Conservation (phyloP, 2,113 vertebrate species). For the Nanorana parkeri region DNA sequence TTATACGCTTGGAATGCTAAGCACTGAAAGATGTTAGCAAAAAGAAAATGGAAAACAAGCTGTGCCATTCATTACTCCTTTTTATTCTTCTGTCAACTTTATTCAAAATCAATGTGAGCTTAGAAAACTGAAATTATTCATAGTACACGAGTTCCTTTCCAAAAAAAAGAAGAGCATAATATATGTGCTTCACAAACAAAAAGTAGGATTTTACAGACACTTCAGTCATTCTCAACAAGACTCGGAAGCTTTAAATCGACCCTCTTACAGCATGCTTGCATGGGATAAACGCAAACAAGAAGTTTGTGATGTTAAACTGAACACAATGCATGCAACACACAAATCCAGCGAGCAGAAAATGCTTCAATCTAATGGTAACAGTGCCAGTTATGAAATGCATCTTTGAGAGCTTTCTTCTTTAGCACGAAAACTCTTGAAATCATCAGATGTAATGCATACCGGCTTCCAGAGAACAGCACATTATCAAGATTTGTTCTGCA, state of each 20-base stretch:
- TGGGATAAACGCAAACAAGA: neutral
- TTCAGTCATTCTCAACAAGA: neutral
- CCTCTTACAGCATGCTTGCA: neutral
- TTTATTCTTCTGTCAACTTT: no score
- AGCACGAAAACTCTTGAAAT: neutral
- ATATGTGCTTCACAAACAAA: neutral
- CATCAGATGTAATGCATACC: conserved; percentile 16
- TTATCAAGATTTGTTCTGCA: conserved; percentile 11
- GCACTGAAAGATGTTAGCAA: no score
- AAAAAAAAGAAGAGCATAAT: conserved; percentile 6
- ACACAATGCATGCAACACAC: neutral
- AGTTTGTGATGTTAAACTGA: neutral
- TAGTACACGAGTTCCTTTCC: neutral
- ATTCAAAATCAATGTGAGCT: neutral
- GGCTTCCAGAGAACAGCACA: conserved; percentile 21
- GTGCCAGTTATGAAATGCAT: conserved; percentile 3
- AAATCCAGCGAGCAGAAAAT: neutral
- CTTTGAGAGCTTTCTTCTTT: neutral
- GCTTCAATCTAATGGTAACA: neutral
- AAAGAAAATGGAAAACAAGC: no score
- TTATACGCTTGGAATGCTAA: no score
- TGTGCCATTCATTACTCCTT: no score
- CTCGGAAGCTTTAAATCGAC: neutral
- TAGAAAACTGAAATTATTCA: neutral
- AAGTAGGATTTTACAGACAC: neutral